Evolutionary conservation across 1,140 invertebrate genomes (phyloP).

Genomic region (Dolichoris vasculosae): DNA sequence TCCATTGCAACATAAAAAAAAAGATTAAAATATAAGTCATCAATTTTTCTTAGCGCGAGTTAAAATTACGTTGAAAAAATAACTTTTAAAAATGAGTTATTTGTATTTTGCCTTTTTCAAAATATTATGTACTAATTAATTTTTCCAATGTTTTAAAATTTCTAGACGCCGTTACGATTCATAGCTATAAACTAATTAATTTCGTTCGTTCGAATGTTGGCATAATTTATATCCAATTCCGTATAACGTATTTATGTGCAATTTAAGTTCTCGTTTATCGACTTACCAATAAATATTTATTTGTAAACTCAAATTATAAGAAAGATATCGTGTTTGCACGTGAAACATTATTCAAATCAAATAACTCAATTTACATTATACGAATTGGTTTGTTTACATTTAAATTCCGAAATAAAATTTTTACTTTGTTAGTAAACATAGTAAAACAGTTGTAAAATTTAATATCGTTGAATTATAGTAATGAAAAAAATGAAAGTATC

Average conservation of each 20-base stretch:
- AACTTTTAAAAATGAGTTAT: no score
- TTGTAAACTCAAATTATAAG: neutral
- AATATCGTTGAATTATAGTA: no score
- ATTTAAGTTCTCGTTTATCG: neutral
- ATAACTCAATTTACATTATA: neutral
- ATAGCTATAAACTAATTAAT: neutral
- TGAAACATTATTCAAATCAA: neutral
- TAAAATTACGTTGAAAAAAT: neutral
- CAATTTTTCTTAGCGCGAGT: neutral
- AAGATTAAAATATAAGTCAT: neutral
- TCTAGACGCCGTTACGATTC: neutral
- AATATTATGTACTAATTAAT: neutral
- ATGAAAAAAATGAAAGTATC: neutral
- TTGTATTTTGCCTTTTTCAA: neutral
- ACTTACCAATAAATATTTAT: neutral
- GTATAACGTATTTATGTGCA: neutral
- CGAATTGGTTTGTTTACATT: no score
- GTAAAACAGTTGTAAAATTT: no score
- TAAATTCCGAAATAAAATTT: no score
- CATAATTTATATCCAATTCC: neutral
- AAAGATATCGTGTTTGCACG: neutral
- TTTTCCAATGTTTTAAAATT: neutral
- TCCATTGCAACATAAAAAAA: neutral
- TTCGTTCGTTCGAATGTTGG: neutral
- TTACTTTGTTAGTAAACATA: no score